Evolutionary conservation across 2,113 vertebrate genomes (phyloP).

Genomic region (Macquaria australasica): DNA sequence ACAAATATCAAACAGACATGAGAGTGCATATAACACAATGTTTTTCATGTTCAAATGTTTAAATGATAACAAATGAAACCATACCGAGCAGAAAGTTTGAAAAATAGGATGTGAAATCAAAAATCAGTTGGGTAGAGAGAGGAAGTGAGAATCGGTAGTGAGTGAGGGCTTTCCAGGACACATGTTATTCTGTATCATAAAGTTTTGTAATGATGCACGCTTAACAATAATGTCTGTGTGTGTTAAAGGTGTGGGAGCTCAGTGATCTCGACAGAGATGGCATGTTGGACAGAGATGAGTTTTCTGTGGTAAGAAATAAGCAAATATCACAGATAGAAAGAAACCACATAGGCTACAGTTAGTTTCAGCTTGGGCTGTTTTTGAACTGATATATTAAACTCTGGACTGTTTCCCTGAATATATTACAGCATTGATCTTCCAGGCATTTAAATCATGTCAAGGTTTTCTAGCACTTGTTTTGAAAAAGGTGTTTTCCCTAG

Average conservation of each 20-base stretch:
- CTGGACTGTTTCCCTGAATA: not conserved
- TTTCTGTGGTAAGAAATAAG: conserved; percentile 93
- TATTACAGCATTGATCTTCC: not conserved
- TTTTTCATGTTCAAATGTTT: not conserved
- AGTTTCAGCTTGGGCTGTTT: conserved; percentile 17
- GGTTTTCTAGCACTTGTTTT: not conserved
- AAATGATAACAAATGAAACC: not conserved
- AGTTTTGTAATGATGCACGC: conserved; percentile 24
- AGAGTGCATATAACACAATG: not conserved
- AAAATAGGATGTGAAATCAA: conserved; percentile 16
- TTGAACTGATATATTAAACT: not conserved
- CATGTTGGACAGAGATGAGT: conserved; percentile 97
- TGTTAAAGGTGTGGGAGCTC: conserved; percentile 95
- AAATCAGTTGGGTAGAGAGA: not conserved
- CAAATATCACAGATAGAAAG: not conserved
- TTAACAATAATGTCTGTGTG: conserved; percentile 37
- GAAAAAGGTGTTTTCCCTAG: not conserved
- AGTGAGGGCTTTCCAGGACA: not conserved
- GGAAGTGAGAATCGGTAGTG: conserved; percentile 17
- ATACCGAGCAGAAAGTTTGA: not conserved
- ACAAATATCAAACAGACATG: not conserved
- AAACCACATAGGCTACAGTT: not conserved
- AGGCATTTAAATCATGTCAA: not conserved
- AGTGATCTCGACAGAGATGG: conserved; percentile 98
- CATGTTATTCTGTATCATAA: not conserved